phyloP scores from a whole-genome alignment of 1,140 invertebrate species.

The Cataglyphis hispanica region DNA sequence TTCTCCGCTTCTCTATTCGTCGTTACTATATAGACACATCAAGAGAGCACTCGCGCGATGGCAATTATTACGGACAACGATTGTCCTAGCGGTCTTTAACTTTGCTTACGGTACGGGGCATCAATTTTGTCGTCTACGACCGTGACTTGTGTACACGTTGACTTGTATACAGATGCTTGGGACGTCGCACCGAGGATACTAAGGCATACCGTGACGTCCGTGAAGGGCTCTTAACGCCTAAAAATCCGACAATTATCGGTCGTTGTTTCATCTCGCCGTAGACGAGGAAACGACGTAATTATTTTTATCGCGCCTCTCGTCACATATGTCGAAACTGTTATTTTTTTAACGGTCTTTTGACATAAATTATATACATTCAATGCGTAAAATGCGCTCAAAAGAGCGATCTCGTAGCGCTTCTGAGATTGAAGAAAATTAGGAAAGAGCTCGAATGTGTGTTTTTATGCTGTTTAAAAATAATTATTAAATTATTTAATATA shows the following conservation, averaged over 20 bases:
- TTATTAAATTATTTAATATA: no score
- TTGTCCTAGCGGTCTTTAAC: constrained; percentile 85
- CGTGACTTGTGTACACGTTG: constrained; percentile 80
- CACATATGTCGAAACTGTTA: constrained; percentile 24
- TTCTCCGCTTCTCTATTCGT: background rate
- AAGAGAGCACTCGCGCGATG: constrained; percentile 55
- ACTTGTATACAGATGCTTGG: constrained; percentile 35
- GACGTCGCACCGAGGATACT: background rate
- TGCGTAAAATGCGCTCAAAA: background rate
- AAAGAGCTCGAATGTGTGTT: constrained; percentile 3
- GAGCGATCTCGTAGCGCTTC: background rate
- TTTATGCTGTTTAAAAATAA: background rate
- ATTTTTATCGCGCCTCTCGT: background rate
- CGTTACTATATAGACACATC: constrained; percentile 35
- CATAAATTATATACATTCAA: background rate
- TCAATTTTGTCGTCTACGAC: constrained; percentile 83
- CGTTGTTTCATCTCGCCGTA: background rate
- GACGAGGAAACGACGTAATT: background rate
- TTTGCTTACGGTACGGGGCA: constrained; percentile 82
- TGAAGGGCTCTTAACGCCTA: constrained; percentile 49
- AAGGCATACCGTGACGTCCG: constrained; percentile 36
- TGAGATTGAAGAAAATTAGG: background rate
- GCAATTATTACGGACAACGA: constrained; percentile 82
- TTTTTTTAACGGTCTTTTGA: constrained; percentile 16
- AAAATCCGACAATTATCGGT: background rate